Evolutionary conservation across 2,888 invertebrate species (phyloP), one percentile per base, ranked within the genome.

Genomic region (Polia nebulosa): DNA sequence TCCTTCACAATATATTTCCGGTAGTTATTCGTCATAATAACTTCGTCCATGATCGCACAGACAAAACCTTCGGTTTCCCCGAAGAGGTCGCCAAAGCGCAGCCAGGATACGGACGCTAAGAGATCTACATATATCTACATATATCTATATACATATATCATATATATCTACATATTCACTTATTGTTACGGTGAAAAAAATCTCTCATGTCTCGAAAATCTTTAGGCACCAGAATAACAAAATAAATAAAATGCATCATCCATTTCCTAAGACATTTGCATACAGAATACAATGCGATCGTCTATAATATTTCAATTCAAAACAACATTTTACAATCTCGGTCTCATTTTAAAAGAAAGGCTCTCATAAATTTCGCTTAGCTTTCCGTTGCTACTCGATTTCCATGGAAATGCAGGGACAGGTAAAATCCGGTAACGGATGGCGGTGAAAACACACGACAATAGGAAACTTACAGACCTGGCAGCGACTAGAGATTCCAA

Each of bases 341-440:
- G 17, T 51, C 20, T 11, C 27, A 15, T 64, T 57, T 57, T 32
- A 55, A 58, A 52, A 47, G 49, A 45, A 34, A 53, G 53, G 17
- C 20, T 61, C 32, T 57, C 53, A 77, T 78, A 81, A 52, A 81
- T 74, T 60, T 49, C 15, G 34, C 79, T 81, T 66, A 69, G 49
- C 27, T 69, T 51, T 36, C 53, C 55, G 53, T 25, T 47, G 36
- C n/a, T 41, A 53, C 34, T 57, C 56, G 65, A 72, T 79, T 77
- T 76, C 69, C 70, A 72, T 76, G 56, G 67, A 62, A 74, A 81
- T 60, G 51, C 69, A 71, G 68, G 52, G 76, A 79, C 82, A 79
- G 71, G 81, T 69, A 80, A 77, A 81, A 83, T 75, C 76, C 67
- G 51, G 65, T 78, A 78, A 79, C 55, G 51, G 66, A 78, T 84